phyloP scores from a whole-genome alignment of 2,113 vertebrate genomes.

The Ia io region DNA sequence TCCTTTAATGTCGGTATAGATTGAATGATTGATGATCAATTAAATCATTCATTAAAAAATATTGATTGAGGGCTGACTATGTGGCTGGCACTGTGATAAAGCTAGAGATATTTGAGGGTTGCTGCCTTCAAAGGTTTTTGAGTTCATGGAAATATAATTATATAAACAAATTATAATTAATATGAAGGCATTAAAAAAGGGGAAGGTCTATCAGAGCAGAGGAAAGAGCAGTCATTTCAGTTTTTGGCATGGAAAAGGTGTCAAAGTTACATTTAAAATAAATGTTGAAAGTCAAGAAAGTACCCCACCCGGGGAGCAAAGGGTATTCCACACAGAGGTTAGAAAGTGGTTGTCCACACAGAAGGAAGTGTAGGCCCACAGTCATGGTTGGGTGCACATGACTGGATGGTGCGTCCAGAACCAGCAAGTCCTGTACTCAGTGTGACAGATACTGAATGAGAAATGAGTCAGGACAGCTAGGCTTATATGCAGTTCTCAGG shows the following conservation, averaged over 20 bases:
- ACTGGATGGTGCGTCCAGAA: neutral
- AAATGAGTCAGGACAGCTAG: neutral
- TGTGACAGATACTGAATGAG: neutral
- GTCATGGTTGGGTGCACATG: fast-evolving
- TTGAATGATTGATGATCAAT: neutral
- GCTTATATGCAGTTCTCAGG: neutral
- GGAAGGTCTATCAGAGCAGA: neutral
- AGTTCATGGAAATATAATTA: neutral
- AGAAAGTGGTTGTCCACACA: fast-evolving
- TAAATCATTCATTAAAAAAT: neutral
- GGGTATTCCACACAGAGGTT: neutral
- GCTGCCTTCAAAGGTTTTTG: neutral
- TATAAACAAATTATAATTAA: neutral
- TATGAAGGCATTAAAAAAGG: neutral
- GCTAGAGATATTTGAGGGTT: neutral
- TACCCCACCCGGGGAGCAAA: neutral
- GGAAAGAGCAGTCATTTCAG: neutral
- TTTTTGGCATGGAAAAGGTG: neutral
- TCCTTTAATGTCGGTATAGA: neutral
- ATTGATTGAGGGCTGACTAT: neutral
- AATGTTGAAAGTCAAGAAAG: neutral
- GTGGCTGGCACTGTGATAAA: neutral
- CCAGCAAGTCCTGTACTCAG: neutral
- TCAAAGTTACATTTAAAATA: neutral
- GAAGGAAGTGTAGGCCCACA: neutral